These are phyloP conservation scores for Metopia argyrocephala DNA, from an alignment of 2,888 invertebrate genomes.

Conservation along the genomic window DNA sequence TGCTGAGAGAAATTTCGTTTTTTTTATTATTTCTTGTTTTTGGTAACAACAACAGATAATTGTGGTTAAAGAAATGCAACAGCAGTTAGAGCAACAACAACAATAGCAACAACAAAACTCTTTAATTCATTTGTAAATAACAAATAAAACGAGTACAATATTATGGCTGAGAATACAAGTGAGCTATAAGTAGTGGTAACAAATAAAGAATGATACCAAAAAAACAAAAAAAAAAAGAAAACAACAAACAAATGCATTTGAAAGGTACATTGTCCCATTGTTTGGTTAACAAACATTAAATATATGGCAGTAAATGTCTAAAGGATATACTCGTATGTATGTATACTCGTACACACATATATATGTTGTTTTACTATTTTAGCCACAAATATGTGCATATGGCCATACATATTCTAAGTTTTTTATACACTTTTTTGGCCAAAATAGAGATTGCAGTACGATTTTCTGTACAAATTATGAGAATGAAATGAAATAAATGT, in stretches of 20 bases:
- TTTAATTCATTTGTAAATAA: conserved; percentile 36
- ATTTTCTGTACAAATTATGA: not conserved
- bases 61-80: conserved; percentile 51
- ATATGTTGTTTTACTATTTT: not conserved
- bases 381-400: not conserved
- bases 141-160: conserved; percentile 20
- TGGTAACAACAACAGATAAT: conserved; percentile 41
- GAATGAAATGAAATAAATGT: conserved; percentile 14
- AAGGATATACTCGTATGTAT: not conserved
- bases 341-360: not conserved
- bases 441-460: conserved; percentile 22
- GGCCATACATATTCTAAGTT: not conserved
- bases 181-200: not conserved
- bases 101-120: conserved; percentile 28
- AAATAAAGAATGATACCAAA: conserved; percentile 32
- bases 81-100: conserved; percentile 10
- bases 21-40: not conserved
- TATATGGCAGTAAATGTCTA: conserved; percentile 33
- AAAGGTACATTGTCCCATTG: conserved; percentile 62
- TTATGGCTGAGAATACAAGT: not conserved
- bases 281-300: conserved; percentile 57
- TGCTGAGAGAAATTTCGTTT: not conserved
- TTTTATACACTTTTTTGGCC: conserved; percentile 7
- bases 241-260: conserved; percentile 46
- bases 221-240: not conserved